phyloP scores from a whole-genome alignment of 2,888 invertebrate genomes.

The Temnothorax rugatulus region DNA sequence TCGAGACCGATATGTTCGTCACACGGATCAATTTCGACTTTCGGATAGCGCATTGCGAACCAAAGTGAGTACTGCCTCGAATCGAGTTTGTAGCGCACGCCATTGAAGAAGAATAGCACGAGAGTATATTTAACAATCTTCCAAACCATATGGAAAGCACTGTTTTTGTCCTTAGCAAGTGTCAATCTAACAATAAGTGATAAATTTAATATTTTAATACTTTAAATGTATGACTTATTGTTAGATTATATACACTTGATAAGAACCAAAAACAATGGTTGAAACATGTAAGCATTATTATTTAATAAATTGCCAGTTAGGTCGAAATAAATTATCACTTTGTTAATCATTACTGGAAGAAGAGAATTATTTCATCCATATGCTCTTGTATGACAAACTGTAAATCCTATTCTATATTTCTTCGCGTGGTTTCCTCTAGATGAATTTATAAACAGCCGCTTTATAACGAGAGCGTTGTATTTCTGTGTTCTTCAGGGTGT shows the following conservation, averaged over 20 bases:
- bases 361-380: too few relatives aligned
- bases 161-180: too few relatives aligned
- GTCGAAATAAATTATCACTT: too few relatives aligned
- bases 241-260: too few relatives aligned
- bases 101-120: background rate
- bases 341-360: too few relatives aligned
- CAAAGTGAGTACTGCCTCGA: constrained; percentile 89
- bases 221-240: too few relatives aligned
- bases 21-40: constrained; percentile 98
- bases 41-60: constrained; percentile 98
- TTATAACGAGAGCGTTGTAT: constrained; percentile 29
- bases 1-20: constrained; percentile 98
- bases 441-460: constrained; percentile 1
- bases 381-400: background rate
- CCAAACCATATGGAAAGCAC: background rate
- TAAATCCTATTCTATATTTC: background rate
- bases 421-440: background rate
- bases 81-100: background rate
- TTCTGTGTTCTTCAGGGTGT: constrained; percentile 89
- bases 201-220: too few relatives aligned
- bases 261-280: too few relatives aligned
- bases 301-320: too few relatives aligned
- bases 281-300: too few relatives aligned
- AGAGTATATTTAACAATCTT: background rate
- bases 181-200: too few relatives aligned